These are phyloP conservation scores for Cololabis saira DNA, from an alignment of 2,113 vertebrate genomes.

Conservation along the genomic window DNA sequence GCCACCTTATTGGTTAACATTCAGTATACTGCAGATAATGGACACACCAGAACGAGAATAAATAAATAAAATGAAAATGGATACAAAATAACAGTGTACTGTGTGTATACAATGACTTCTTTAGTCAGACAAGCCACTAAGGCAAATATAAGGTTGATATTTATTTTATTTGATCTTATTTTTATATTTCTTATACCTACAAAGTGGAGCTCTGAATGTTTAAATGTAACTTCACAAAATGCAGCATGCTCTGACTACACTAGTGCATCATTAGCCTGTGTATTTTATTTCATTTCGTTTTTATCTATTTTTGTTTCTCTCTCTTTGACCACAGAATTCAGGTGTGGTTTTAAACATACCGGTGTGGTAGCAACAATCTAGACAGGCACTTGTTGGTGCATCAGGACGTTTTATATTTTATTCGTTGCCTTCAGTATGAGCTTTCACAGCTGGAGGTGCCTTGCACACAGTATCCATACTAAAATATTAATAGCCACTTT, in stretches of 20 bases:
- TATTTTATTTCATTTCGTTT: too few species aligned
- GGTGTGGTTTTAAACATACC: neutral
- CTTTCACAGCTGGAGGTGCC: constrained; percentile 43
- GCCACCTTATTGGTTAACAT: constrained; percentile 39
- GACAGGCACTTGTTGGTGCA: constrained; percentile 71
- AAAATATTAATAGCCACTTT: constrained; percentile 74
- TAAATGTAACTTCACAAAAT: too few species aligned
- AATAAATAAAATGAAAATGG: neutral
- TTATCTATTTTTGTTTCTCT: neutral
- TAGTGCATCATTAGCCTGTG: too few species aligned
- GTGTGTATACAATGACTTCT: too few species aligned
- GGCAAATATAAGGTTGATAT: too few species aligned
- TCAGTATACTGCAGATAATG: constrained; percentile 14
- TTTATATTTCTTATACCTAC: too few species aligned
- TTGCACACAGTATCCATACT: constrained; percentile 53
- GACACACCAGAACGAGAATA: neutral
- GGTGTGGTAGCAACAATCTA: neutral
- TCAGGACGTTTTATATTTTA: constrained; percentile 8
- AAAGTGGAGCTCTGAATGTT: too few species aligned
- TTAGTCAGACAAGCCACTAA: too few species aligned
- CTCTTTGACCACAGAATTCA: constrained; percentile 11
- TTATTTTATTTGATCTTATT: too few species aligned
- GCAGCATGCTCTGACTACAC: too few species aligned
- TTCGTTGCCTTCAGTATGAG: constrained; percentile 10
- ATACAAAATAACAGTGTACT: too few species aligned